These are phyloP conservation scores for Drosophila histrio DNA, from an alignment of 2,888 invertebrate genomes.

Conservation along the genomic window DNA sequence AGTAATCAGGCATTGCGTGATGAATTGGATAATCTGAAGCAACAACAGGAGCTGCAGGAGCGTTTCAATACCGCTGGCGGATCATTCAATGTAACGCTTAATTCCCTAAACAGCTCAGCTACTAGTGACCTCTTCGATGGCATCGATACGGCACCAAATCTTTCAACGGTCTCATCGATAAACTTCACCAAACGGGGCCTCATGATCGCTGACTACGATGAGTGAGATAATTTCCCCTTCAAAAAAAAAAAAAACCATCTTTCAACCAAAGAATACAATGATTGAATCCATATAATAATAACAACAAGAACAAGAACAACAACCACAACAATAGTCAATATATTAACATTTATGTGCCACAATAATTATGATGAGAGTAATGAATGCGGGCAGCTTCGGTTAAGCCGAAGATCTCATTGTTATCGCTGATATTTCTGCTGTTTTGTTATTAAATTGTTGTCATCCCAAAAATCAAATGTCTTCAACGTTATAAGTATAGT, in stretches of 20 bases:
- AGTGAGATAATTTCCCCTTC: slow-evolving; percentile 41
- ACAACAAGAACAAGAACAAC: background rate
- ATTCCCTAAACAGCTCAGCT: slow-evolving; percentile 69
- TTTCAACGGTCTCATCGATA: slow-evolving; percentile 59
- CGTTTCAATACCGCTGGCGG: slow-evolving; percentile 60
- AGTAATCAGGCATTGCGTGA: slow-evolving; percentile 79
- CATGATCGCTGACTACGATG: slow-evolving; percentile 80
- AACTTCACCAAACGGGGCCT: slow-evolving; percentile 77
- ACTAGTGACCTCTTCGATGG: slow-evolving; percentile 72
- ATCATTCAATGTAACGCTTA: slow-evolving; percentile 70
- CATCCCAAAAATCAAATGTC: slow-evolving; percentile 34
- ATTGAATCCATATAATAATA: background rate
- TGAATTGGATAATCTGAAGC: slow-evolving; percentile 74
- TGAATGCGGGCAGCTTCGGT: slow-evolving; percentile 37
- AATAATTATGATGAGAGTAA: slow-evolving; percentile 26
- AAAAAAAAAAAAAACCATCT: background rate
- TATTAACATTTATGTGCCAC: slow-evolving; percentile 53
- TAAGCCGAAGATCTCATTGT: slow-evolving; percentile 54
- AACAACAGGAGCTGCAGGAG: slow-evolving; percentile 66
- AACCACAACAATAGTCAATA: slow-evolving; percentile 43
- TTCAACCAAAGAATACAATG: slow-evolving; percentile 6
- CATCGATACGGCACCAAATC: slow-evolving; percentile 56
- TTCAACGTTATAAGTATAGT: slow-evolving; percentile 30
- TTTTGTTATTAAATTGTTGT: slow-evolving; percentile 46
- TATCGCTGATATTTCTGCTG: slow-evolving; percentile 52